Percentiles rank a stretch among this genome's conserved stretches.
Conservation (phyloP, 2,888 invertebrate species). For the Latrodectus hesperus region DNA sequence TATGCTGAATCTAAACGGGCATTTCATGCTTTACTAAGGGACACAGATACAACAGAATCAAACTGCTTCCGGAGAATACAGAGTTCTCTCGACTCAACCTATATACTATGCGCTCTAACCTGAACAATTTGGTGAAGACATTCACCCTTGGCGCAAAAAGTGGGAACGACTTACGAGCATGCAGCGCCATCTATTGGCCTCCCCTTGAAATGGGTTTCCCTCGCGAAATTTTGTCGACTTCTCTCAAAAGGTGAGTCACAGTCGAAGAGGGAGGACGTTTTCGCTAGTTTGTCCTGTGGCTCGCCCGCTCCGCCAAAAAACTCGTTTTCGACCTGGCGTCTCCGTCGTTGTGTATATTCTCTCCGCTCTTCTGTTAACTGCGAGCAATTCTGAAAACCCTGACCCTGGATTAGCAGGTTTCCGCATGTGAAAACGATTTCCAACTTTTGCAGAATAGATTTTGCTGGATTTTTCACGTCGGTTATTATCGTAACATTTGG, state of each 20-base stretch:
- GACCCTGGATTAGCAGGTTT: conserved; percentile 3
- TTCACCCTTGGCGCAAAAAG: conserved; percentile 17
- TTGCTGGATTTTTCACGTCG: neutral
- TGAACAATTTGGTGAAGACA: neutral
- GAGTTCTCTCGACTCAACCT: neutral
- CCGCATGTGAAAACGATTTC: neutral
- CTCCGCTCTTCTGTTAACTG: neutral
- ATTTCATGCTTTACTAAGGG: neutral
- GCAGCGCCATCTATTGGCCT: conserved; percentile 32
- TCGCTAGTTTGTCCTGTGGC: conserved; percentile 1
- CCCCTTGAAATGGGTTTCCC: neutral
- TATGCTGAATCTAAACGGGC: no score
- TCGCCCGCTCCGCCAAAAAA: conserved; percentile 12
- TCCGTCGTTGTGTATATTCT: conserved; percentile 4
- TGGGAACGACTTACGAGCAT: conserved; percentile 8
- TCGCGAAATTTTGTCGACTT: neutral
- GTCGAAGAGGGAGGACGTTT: conserved; percentile 13
- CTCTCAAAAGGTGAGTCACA: conserved; percentile 45
- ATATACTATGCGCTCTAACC: neutral
- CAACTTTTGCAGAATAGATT: neutral
- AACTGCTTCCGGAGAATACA: neutral
- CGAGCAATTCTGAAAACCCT: conserved; percentile 2
- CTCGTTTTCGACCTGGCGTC: conserved; percentile 36
- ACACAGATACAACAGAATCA: neutral
- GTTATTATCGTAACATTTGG: neutral